Conservation (phyloP, 1,140 invertebrate species). For the Pteromalus puparum region DNA sequence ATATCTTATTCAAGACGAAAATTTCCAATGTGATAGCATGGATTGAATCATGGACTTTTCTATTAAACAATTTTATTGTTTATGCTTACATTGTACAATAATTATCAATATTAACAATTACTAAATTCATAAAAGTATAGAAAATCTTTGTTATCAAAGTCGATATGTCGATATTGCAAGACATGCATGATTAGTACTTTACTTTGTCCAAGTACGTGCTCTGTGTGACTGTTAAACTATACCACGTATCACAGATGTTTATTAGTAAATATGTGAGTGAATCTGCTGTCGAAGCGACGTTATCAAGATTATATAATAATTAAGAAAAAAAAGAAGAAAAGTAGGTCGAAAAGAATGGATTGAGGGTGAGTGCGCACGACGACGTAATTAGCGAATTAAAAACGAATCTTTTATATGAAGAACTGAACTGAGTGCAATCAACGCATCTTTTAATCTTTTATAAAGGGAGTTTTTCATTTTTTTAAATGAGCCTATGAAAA, state of each 20-base stretch:
- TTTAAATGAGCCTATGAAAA: neutral
- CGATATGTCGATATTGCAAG: no score
- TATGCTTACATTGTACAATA: neutral
- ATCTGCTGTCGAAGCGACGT: neutral
- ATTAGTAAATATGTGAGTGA: neutral
- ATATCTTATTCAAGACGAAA: neutral
- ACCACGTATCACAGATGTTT: no score
- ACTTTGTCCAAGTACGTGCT: neutral
- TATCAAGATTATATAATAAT: slow-evolving; percentile 13
- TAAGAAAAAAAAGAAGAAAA: neutral
- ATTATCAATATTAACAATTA: neutral
- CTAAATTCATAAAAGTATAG: neutral
- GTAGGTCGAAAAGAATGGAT: no score
- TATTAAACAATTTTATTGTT: neutral
- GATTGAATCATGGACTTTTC: neutral
- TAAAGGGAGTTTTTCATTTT: slow-evolving; percentile 7
- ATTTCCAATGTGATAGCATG: neutral
- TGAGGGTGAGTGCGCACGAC: neutral
- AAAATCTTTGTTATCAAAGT: neutral
- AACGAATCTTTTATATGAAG: slow-evolving; percentile 18
- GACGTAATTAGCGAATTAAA: slow-evolving; percentile 11
- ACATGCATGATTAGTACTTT: neutral
- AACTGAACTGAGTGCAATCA: neutral
- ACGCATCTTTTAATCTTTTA: slow-evolving; percentile 24
- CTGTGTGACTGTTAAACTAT: neutral